phyloP scores from a whole-genome alignment of 2,888 invertebrate species.

The Melieria picta region DNA sequence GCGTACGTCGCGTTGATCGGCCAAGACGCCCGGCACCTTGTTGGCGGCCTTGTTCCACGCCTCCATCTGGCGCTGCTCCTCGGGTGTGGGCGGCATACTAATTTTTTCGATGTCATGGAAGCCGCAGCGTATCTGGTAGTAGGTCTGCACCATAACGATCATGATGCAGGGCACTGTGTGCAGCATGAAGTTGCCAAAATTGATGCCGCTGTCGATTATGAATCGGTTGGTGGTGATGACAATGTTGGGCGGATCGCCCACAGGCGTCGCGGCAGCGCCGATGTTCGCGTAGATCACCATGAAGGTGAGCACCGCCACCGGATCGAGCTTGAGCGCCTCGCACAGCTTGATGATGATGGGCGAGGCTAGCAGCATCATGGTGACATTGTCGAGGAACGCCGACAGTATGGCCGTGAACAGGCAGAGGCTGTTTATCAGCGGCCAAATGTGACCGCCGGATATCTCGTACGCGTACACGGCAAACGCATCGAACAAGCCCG shows the following conservation, averaged over 20 bases:
- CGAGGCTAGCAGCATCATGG: slow-evolving; percentile 78
- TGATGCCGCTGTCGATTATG: slow-evolving; percentile 69
- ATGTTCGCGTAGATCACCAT: slow-evolving; percentile 92
- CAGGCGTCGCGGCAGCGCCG: slow-evolving; percentile 88
- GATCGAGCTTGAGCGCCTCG: slow-evolving; percentile 86
- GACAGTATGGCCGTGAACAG: slow-evolving; percentile 75
- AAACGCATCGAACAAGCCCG: slow-evolving; percentile 80
- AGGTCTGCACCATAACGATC: slow-evolving; percentile 73
- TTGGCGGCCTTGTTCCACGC: slow-evolving; percentile 82
- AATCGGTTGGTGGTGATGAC: slow-evolving; percentile 58
- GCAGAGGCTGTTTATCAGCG: slow-evolving; percentile 75
- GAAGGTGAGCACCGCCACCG: slow-evolving; percentile 84
- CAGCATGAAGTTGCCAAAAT: slow-evolving; percentile 79
- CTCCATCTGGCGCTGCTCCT: slow-evolving; percentile 75
- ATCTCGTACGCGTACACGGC: slow-evolving; percentile 75
- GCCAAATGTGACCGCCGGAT: slow-evolving; percentile 78
- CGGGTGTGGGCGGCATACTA: slow-evolving; percentile 75
- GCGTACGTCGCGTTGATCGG: slow-evolving; percentile 82
- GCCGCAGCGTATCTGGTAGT: slow-evolving; percentile 75
- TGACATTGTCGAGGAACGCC: slow-evolving; percentile 80
- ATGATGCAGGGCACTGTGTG: slow-evolving; percentile 84
- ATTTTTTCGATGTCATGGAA: slow-evolving; percentile 76
- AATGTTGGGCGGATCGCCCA: slow-evolving; percentile 84
- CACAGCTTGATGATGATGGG: slow-evolving; percentile 83
- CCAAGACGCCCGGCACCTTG: slow-evolving; percentile 78